Percentiles rank a stretch among this genome's conserved stretches.
phyloP scores from a whole-genome alignment of 2,797 vertebrate species.

The Spinus pinus region DNA sequence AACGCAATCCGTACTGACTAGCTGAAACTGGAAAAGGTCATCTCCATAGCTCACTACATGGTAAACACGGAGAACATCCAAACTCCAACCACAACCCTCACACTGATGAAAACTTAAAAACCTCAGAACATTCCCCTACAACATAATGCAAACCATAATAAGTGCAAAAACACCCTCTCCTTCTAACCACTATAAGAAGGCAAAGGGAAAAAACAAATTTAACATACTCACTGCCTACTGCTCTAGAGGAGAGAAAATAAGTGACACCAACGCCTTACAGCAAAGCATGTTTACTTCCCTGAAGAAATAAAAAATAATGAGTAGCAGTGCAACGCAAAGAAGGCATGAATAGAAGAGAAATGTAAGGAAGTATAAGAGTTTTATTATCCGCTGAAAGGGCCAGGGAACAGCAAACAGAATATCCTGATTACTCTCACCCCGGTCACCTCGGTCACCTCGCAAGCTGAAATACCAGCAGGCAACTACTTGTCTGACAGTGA shows the following conservation, averaged over 20 bases:
- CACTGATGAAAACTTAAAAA: constrained; percentile 43
- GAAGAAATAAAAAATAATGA: not conserved
- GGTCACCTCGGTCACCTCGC: not conserved
- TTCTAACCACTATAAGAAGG: not conserved
- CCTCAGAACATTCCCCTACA: constrained; percentile 53
- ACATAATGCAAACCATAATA: not conserved
- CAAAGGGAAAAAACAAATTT: not conserved
- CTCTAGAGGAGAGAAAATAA: not conserved
- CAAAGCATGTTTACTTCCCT: not conserved
- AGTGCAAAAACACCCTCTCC: not conserved
- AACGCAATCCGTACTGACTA: constrained; percentile 35
- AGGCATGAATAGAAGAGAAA: not conserved
- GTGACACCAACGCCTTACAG: not conserved
- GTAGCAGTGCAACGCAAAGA: not conserved
- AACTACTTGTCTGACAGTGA: constrained; percentile 53
- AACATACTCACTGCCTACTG: not conserved
- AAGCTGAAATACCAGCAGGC: constrained; percentile 17
- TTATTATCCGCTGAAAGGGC: not conserved
- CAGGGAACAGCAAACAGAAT: not conserved
- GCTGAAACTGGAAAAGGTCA: constrained; percentile 53
- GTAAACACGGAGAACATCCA: constrained; percentile 51
- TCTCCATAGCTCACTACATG: constrained; percentile 51
- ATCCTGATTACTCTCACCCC: not conserved
- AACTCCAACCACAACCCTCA: constrained; percentile 30
- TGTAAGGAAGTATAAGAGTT: not conserved